Base-by-base conservation (phyloP, 2,113 vertebrate species). In the Eurystomus gularis region DNA sequence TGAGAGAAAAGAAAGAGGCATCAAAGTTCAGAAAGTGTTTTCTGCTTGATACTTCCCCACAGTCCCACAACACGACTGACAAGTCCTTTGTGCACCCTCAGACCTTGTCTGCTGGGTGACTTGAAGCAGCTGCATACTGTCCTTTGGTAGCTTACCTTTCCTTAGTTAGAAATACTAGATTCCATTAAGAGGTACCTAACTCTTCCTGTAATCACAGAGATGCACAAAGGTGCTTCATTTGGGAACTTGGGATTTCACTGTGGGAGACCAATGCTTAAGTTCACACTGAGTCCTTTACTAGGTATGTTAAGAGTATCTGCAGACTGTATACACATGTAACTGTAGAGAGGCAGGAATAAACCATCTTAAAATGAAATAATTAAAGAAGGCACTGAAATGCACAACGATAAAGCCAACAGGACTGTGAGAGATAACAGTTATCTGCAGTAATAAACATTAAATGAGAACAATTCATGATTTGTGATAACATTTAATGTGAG, bases 391-490 rank as follows among this genome's bases (percentile, higher is more conserved):
- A 93, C 49, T 37, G 82, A 87, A 97, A 97, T 92, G 80, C 76
- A 75, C 80, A 92, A 60, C 71, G 57, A 94, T 95, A 97, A 97
- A 97, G 85, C 75, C 88, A 97, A 97, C 69, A 87, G 81, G 78
- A 84, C 68, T 46, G 28, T 62, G 49, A 77, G 90, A 97, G 95
- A 97, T 97, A 96, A 96, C 88, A 83, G 90, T 92, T 97, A 97
- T 97, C 96, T 97, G 81, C 83, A 94, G 84, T 92, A 97, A 92
- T 97, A 97, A 98, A 97, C 93, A 91, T 25, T 55, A 96, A 97
- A 73, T 86, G 94, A 96, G 95, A 96, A 95, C 96, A 97, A 75
- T 96, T 94, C 91, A 69, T 82, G 93, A 92, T 83, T 94, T 92
- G 76, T 87, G 97, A 97, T 97, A 97, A 97, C 94, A 94, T 95